phyloP scores from a whole-genome alignment of 2,888 invertebrate genomes.

The Cosmia pyralina region DNA sequence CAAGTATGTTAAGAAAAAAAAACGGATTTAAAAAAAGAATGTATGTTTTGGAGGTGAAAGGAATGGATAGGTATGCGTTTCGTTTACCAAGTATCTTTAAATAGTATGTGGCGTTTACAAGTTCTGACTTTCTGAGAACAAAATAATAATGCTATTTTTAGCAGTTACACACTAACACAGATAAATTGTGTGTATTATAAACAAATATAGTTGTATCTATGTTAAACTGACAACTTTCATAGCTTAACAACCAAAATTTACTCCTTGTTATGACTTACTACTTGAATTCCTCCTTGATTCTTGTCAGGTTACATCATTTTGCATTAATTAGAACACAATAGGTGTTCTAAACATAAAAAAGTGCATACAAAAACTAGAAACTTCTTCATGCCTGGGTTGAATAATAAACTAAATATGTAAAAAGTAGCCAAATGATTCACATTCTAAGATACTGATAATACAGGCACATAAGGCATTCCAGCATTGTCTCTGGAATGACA shows the following conservation, averaged over 20 bases:
- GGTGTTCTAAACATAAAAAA: background rate
- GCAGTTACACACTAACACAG: background rate
- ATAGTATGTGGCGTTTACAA: background rate
- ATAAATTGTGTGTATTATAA: background rate
- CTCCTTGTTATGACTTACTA: background rate
- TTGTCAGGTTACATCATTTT: conserved; percentile 16
- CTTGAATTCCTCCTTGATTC: conserved; percentile 6
- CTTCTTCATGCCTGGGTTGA: background rate
- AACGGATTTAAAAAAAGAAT: conserved; percentile 14
- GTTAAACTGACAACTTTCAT: background rate
- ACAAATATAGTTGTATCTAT: background rate
- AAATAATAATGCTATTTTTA: conserved; percentile 11
- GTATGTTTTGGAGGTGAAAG: conserved; percentile 36
- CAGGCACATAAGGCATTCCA: background rate
- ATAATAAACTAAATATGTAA: background rate
- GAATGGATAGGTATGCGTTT: background rate
- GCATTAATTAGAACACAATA: background rate
- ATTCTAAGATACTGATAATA: background rate
- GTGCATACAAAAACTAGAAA: background rate
- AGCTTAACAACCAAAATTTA: background rate
- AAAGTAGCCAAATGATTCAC: background rate
- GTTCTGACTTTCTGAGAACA: background rate
- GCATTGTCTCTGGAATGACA: background rate
- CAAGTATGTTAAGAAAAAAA: background rate
- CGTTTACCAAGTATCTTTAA: no score